Evolutionary conservation across 1,140 invertebrate genomes (phyloP).

Genomic region (Drosophila elegans): DNA sequence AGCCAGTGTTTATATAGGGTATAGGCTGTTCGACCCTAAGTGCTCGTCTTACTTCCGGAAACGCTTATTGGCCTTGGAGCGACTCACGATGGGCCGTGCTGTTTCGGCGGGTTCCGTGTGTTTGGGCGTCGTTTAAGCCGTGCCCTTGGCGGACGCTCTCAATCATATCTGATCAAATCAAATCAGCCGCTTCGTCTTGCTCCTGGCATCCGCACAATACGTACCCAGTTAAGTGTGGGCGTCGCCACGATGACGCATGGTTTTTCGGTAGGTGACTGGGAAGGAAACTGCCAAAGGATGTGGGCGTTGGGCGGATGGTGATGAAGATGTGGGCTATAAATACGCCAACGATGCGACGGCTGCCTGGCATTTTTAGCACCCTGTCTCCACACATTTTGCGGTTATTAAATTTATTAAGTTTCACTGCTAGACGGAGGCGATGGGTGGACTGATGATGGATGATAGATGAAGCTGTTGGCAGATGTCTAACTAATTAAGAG

Average conservation of each 20-base stretch:
- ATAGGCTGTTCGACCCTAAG: not conserved
- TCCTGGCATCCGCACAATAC: conserved; percentile 36
- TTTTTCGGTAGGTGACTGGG: conserved; percentile 9
- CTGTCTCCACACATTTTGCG: conserved; percentile 39
- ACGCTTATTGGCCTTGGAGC: not conserved
- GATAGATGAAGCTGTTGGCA: conserved; percentile 64
- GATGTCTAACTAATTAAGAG: conserved; percentile 56
- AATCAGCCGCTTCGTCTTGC: conserved; percentile 47
- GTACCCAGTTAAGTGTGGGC: conserved; percentile 28
- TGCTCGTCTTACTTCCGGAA: not conserved
- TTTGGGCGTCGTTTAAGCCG: conserved; percentile 37
- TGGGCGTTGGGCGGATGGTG: conserved; percentile 3
- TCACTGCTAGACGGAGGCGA: conserved; percentile 10
- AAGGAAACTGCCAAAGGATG: conserved; percentile 9
- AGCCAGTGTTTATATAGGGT: not conserved
- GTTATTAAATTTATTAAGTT: conserved; percentile 71
- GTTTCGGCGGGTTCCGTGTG: conserved; percentile 10
- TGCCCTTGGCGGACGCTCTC: conserved; percentile 46
- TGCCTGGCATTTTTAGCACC: conserved; percentile 59
- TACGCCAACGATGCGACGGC: conserved; percentile 46
- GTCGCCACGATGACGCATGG: conserved; percentile 57
- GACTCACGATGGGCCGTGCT: conserved; percentile 31
- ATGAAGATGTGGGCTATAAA: conserved; percentile 57
- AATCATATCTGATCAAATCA: conserved; percentile 69
- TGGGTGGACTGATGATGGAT: conserved; percentile 45